Base-by-base conservation (phyloP, 1,140 invertebrate species). In the Brachionus plicatilis region DNA sequence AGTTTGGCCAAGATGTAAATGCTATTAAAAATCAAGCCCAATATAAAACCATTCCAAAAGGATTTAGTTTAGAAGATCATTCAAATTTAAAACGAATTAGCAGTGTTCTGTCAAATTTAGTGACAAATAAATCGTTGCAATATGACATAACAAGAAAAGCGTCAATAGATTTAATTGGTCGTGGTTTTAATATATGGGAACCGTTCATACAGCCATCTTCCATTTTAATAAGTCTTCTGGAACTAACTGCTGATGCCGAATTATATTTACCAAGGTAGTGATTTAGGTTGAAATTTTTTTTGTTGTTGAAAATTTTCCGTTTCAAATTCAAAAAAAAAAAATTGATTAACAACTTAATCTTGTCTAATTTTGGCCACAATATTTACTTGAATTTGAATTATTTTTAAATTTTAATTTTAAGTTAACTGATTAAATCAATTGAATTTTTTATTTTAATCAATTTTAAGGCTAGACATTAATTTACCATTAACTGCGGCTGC, bases 101-200 rank as follows among this genome's bases (percentile, higher is more conserved):
- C 87, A 91, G 97, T 91, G 96, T 96, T 0, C 89, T 99, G 66
- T 94, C 96, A 1, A 96, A 98, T 91, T 90, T 99, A 9, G 91
- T 99, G 17, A 93, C 93, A 24, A 89, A 92, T 1, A 93, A 94
- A 86, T 90, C 98, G 80, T 96, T 96, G 0, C 91, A 94, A 14
- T 94, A 97, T 89, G 97, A 96, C 14, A 93, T 96, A 0, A 90
- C 99, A 33, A 91, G 97, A 17, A 90, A 97, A 85, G 96, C 97
- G 17, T 96, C 97, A 3, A 97, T 99, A 65, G 97, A 99, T 92
- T 91, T 99, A 68, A 86, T 92, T 45, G 92, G 97, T 1, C 92
- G 97, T 68, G 97, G 97, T 33, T 99, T 99, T 88, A 96, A 95
- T 0, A 95, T 99, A 0, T 99, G 97, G 97, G 96, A 99, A 89